Evolutionary conservation across 92 coral and sea anemone species (phyloP).

Genomic region (Desmophyllum pertusum): DNA sequence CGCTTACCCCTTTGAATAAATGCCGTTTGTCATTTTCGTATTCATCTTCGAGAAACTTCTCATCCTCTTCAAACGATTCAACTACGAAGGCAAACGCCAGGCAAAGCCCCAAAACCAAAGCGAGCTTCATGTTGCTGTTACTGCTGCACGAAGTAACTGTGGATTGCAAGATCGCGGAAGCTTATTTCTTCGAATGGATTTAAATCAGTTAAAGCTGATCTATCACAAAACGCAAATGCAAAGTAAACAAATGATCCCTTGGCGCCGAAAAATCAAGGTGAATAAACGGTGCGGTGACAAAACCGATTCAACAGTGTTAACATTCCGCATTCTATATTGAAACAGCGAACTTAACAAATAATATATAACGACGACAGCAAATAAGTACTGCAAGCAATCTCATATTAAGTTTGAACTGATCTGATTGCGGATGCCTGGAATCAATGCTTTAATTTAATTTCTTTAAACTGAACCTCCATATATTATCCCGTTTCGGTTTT

Average conservation of each 20-base stretch:
- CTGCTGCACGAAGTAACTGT: neutral
- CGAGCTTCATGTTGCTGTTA: conserved; percentile 12
- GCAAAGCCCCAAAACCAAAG: neutral
- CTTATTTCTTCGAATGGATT: neutral
- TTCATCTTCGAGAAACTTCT: conserved; percentile 25
- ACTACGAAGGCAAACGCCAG: conserved; percentile 10
- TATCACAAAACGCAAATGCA: neutral
- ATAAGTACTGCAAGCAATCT: neutral
- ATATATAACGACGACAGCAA: neutral
- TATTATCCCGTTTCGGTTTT: no score
- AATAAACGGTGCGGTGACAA: neutral
- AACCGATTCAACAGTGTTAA: neutral
- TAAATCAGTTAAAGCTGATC: neutral
- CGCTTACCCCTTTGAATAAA: neutral
- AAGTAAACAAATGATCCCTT: neutral
- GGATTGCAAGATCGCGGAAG: neutral
- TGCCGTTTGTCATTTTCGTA: neutral
- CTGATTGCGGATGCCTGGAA: no score
- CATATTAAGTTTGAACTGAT: neutral
- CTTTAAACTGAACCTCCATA: no score
- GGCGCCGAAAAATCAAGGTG: neutral
- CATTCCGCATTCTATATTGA: neutral
- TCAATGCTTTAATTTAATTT: no score
- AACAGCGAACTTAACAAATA: neutral
- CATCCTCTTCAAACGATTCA: neutral